Evolutionary conservation across 2,797 vertebrate species (phyloP), one percentile per base, ranked within the genome.

Genomic region (Alcedo atthis): DNA sequence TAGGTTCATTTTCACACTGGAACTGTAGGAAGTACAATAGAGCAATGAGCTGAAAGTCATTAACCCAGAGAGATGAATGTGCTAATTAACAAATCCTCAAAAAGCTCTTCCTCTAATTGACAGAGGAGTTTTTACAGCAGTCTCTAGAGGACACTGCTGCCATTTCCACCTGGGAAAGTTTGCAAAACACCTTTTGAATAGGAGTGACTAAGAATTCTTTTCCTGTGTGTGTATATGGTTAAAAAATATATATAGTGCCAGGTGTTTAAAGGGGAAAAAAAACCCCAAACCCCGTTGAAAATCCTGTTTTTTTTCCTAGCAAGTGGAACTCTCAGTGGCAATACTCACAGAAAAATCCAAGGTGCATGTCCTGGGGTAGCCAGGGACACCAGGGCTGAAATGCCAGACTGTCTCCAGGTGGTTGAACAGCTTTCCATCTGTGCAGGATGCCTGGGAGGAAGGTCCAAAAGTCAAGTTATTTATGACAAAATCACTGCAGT

Each of bases 381-480:
- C 98, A 26, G 99, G 99, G 93, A 99, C 98, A n/a, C 99, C 99
- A 1, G 99, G 99, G 87, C 99, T 99, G 96, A 99, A 99, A 61
- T 99, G 99, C 99, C 99, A 99, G 54, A 98, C 96, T 1, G 98
- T 99, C 97, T 99, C 99, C 97, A 99, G 89, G 96, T 99, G 98
- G 97, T 99, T 99, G 95, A 99, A 99, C 64, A 99, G 98, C 89
- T 97, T 99, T 21, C 98, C 99, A 6, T 99, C 99, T 6, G 99
- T 99, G 94, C 98, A 99, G 43, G 98, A 98, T 6, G 99, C 99
- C 99, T 99, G 94, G 35, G 94, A 95, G 10, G 81, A 87, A 94
- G 86, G 61, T 91, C 32, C n/a, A 80, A 71, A 90, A 71, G 43
- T 69, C 25, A 92, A 45, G 43, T 45, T 20, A 4, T 7, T 33